A percentile compares a stretch with the other conserved stretches of the same genome.
These are phyloP conservation scores for Tragelaphus oryx DNA, from an alignment of 2,797 vertebrate species.

Conservation along the genomic window DNA sequence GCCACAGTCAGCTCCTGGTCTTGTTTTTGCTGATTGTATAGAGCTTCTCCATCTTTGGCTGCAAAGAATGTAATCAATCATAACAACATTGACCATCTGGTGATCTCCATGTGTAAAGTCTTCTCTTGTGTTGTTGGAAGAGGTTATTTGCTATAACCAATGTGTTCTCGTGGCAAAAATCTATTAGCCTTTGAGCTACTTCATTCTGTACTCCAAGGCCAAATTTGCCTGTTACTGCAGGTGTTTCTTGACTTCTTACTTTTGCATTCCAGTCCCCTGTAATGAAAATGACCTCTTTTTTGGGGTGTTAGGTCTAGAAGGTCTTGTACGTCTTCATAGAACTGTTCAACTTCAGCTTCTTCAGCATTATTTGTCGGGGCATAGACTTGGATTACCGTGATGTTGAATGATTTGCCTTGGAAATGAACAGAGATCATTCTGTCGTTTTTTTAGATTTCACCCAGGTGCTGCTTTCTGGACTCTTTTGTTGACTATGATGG, in stretches of 20 bases:
- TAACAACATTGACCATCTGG: no score
- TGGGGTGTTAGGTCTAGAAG: accelerated
- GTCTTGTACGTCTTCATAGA: neutral
- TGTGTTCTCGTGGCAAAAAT: neutral
- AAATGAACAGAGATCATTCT: neutral
- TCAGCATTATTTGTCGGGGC: neutral
- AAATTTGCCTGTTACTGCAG: neutral
- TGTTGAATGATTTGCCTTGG: neutral
- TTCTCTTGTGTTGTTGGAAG: no score
- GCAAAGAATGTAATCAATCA: no score
- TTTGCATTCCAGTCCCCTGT: neutral
- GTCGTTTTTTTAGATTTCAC: neutral
- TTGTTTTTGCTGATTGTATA: no score
- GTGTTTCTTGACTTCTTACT: neutral
- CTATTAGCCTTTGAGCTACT: neutral
- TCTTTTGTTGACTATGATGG: neutral
- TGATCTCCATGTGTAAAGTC: no score
- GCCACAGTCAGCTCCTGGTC: no score
- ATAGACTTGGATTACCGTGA: neutral
- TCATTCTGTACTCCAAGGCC: neutral
- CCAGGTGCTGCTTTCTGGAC: neutral
- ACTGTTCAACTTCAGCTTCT: neutral
- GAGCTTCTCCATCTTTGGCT: no score
- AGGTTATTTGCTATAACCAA: neutral
- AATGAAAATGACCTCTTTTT: neutral